A percentile compares a stretch with the other conserved stretches of the same genome.
Conservation (phyloP, 2,797 vertebrate species). For the Micropoecilia bifurca region DNA sequence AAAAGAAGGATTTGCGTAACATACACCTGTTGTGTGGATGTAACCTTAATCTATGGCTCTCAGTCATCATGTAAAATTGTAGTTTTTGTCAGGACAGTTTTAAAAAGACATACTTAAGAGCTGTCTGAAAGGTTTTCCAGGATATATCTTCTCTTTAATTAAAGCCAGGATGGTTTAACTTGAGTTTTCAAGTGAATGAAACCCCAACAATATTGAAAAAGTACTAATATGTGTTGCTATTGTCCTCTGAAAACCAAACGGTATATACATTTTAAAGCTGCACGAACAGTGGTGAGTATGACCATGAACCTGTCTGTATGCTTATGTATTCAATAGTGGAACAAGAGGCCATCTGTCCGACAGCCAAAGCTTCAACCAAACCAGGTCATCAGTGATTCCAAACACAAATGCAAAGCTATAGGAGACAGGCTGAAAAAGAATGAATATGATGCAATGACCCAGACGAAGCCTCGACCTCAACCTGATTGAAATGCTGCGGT, state of each 20-base stretch:
- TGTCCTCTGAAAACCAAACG: not conserved
- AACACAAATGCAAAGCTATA: not conserved
- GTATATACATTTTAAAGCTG: not conserved
- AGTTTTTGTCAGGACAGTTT: not conserved
- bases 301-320: not conserved
- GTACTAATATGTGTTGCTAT: not conserved
- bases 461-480: not conserved
- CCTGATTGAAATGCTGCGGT: not conserved
- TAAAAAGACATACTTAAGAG: not conserved
- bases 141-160: not conserved
- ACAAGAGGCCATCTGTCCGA: not conserved
- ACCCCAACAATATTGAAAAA: not conserved
- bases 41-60: not conserved
- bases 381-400: not conserved
- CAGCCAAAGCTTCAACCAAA: not conserved
- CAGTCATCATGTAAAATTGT: not conserved
- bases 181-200: not conserved
- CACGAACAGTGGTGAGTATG: not conserved
- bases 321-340: not conserved
- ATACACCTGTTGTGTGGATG: not conserved
- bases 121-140: not conserved
- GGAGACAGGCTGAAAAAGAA: not conserved
- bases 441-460: not conserved
- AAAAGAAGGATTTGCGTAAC: not conserved
- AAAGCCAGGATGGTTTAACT: not conserved